Conservation (phyloP, 2,797 vertebrate species). For the Helarctos malayanus region DNA sequence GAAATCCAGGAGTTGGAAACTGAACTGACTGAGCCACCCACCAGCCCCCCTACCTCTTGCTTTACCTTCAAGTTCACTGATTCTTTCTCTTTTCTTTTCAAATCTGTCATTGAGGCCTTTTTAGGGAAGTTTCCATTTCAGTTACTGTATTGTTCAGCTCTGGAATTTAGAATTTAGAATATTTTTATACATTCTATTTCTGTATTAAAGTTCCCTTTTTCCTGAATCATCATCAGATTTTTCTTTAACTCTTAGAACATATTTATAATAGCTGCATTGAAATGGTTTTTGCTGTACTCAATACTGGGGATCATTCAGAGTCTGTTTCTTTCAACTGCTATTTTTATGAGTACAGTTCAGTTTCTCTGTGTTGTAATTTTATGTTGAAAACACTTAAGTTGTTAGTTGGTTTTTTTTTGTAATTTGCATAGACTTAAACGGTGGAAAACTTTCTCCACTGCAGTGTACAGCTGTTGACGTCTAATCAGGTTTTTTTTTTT, state of each 20-base stretch:
- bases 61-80: background rate
- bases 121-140: background rate
- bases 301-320: background rate
- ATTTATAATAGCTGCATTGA: background rate
- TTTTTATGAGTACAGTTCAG: background rate
- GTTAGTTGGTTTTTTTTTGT: background rate
- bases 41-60: background rate
- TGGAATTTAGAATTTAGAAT: background rate
- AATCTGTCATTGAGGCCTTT: background rate
- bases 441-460: background rate
- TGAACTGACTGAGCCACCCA: background rate
- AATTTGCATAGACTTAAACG: background rate
- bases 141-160: background rate
- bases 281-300: background rate
- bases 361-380: background rate
- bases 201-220: background rate
- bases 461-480: background rate
- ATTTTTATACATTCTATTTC: background rate
- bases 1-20: background rate
- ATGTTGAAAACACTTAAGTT: background rate
- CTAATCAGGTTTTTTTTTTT: background rate
- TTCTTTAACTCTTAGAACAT: background rate
- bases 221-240: background rate
- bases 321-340: background rate
- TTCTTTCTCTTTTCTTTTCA: background rate